Percentiles rank a stretch among this genome's conserved stretches.
phyloP scores from a whole-genome alignment of 2,113 vertebrate species.

The Leptocoma aspasia region DNA sequence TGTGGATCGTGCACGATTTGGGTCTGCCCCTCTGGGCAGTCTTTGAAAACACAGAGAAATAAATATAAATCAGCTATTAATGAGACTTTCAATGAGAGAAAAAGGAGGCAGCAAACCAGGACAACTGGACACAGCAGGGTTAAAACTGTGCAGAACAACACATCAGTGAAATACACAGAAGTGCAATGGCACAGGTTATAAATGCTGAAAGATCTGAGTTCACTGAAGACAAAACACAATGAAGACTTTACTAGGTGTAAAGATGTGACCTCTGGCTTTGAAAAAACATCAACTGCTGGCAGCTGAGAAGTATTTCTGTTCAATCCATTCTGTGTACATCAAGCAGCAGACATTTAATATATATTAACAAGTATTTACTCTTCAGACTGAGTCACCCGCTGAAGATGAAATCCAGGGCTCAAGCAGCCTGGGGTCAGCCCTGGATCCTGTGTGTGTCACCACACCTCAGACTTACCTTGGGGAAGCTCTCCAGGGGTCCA shows the following conservation, averaged over 20 bases:
- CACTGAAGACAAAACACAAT: not conserved
- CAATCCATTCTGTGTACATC: not conserved
- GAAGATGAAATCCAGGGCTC: not conserved
- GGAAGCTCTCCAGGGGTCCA: not conserved
- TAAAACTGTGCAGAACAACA: not conserved
- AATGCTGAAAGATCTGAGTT: not conserved
- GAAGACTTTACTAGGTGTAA: rapidly evolving
- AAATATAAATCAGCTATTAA: not conserved
- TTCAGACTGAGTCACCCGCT: not conserved
- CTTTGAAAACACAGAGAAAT: not conserved
- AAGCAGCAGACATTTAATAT: not conserved
- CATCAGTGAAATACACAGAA: not conserved
- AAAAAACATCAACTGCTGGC: not conserved
- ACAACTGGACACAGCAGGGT: not conserved
- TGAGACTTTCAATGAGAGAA: not conserved
- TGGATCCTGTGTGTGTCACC: not conserved
- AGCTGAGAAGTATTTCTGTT: not conserved
- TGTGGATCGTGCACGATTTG: not conserved
- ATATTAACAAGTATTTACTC: not conserved
- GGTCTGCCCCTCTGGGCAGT: not conserved
- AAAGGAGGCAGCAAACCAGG: not conserved
- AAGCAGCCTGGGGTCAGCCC: not conserved
- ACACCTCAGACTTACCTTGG: not conserved
- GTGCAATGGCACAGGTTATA: not conserved
- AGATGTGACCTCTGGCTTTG: not conserved